Base-by-base conservation (phyloP, 2,797 vertebrate species). In the Eremophila alpestris region DNA sequence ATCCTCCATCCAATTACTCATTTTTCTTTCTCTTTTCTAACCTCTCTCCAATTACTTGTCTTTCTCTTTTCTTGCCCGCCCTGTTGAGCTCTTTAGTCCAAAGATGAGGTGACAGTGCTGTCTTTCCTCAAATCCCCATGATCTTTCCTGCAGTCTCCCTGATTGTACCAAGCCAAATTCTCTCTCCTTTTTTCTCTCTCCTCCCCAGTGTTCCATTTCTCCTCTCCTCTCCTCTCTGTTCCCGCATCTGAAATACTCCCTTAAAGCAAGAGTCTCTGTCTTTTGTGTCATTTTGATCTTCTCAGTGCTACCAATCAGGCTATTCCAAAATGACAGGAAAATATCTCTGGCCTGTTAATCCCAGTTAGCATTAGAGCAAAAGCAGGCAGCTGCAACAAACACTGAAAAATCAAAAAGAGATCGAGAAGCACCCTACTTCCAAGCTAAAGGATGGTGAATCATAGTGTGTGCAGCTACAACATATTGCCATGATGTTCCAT, bases 281-380 rank as follows among this genome's bases (percentile, higher is more conserved):
- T 86, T 91, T 59, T 64, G 34, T 95, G 84, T 94, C 85, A 88
- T 94, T 94, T 91, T 94, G 87, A 95, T 96, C 92, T 94, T 81
- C 84, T 79, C 87, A 40, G 45, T 38, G 40, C 75, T 93, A 89
- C 77, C 16, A 2, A 89, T 83, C 54, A 95, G 73, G 55, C 63
- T 92, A 60, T 92, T 93, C 69, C 76, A 95, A 90, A 95, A 93
- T 36, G 91, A 95, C 92, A 94, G 89, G 83, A 92, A 91, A 93
- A 83, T 69, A 56, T 93, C 92, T 92, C 76, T 46, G 87, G 76
- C 80, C 73, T 91, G 74, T 88, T 97, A 76, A 63, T 86, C 82
- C 58, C 76, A 41, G 73, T 91, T 86, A 92, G 55, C 0, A 0
- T 92, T 92, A 71, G 16, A 86, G 73, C 55, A 91, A 81, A 85